Conservation (phyloP, 2,888 invertebrate species). For the Scaptomyza cyrtandrae region DNA sequence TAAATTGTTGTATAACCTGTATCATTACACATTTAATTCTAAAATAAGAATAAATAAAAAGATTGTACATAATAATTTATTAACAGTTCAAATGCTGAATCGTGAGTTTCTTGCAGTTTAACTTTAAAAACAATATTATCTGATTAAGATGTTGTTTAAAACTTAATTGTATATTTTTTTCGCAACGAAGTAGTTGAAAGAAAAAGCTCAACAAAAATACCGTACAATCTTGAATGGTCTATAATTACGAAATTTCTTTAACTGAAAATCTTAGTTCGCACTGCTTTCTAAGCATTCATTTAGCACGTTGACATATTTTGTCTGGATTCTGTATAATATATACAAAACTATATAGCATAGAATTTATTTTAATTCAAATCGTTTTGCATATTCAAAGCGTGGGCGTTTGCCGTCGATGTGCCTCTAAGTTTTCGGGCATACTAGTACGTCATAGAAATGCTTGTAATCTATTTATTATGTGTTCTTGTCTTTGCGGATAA, state of each 20-base stretch:
- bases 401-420: conserved; percentile 42
- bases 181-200: conserved; percentile 2
- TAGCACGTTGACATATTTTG: conserved; percentile 30
- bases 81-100: background rate
- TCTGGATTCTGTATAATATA: conserved; percentile 4
- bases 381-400: conserved; percentile 32
- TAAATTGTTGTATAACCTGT: background rate
- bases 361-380: conserved; percentile 16
- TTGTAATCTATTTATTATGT: conserved; percentile 23
- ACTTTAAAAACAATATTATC: background rate
- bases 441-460: conserved; percentile 43
- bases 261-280: background rate
- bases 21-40: background rate
- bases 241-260: background rate
- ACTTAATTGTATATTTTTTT: background rate
- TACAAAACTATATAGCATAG: conserved; percentile 10
- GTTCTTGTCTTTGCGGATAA: conserved; percentile 3
- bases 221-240: background rate
- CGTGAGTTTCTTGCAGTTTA: conserved; percentile 27
- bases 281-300: conserved; percentile 12
- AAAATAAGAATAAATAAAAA: background rate
- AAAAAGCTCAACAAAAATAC: background rate
- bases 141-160: background rate
- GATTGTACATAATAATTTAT: background rate
- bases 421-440: conserved; percentile 18